Evolutionary conservation across 64 coral and sea anemone species (phyloP).

Genomic region (Montipora cactus): DNA sequence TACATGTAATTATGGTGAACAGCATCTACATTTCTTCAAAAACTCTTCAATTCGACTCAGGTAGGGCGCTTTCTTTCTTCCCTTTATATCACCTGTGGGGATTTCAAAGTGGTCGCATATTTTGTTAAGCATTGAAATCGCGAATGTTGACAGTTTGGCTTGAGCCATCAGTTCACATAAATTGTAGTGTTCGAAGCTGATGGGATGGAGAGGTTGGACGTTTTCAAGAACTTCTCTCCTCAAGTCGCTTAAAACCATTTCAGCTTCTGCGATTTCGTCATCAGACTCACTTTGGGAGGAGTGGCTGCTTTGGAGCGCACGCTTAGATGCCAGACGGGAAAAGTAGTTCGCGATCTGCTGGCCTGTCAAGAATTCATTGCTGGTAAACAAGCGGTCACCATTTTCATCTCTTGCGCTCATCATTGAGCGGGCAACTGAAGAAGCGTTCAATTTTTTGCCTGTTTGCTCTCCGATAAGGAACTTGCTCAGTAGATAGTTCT

Average conservation of each 20-base stretch:
- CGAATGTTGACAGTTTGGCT: not conserved
- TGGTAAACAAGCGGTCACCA: no score
- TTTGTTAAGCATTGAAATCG: not conserved
- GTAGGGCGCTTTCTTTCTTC: not conserved
- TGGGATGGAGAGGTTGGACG: not conserved
- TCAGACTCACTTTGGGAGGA: not conserved
- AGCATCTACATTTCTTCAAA: not conserved
- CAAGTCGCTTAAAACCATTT: not conserved
- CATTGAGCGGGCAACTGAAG: no score
- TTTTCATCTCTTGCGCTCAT: no score
- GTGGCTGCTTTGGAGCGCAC: not conserved
- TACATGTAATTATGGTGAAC: no score
- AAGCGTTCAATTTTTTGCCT: no score
- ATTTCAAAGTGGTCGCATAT: slow-evolving; percentile 4
- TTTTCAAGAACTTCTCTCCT: not conserved
- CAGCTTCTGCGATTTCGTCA: not conserved
- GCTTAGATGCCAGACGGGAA: not conserved
- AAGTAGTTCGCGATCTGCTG: not conserved
- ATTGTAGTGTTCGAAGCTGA: not conserved
- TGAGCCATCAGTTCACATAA: not conserved
- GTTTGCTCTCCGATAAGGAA: no score
- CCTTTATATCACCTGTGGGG: not conserved
- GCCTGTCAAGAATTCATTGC: not conserved
- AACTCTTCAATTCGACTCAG: not conserved
- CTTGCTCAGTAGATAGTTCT: no score